Evolutionary conservation across 1,140 invertebrate species (phyloP).

Genomic region (Pseudomyrmex pallidus): DNA sequence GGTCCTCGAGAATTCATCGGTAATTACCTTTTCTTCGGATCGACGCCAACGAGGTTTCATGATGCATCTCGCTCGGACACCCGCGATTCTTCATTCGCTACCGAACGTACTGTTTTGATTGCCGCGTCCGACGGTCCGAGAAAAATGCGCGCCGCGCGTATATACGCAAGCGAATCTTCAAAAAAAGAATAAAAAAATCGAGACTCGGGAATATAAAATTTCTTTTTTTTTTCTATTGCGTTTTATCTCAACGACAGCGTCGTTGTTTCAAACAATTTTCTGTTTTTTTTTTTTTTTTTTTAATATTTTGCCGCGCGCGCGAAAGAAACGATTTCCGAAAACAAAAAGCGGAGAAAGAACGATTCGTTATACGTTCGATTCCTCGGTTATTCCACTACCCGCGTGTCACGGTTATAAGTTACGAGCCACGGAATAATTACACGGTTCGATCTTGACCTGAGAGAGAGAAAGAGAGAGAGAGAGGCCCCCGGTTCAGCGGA

Average conservation of each 20-base stretch:
- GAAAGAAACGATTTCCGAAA: slow-evolving; percentile 67
- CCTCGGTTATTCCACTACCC: slow-evolving; percentile 61
- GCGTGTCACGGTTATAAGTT: slow-evolving; percentile 78
- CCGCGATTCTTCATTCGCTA: slow-evolving; percentile 55
- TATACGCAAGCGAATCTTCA: no score
- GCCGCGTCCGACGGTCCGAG: slow-evolving; percentile 31
- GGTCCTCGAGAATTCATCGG: slow-evolving; percentile 72
- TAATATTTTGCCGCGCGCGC: slow-evolving; percentile 2
- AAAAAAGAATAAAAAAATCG: no score
- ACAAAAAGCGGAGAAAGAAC: slow-evolving; percentile 61
- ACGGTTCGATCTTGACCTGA: slow-evolving; percentile 77
- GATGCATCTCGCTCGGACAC: slow-evolving; percentile 34
- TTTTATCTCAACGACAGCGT: neutral
- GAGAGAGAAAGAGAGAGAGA: slow-evolving; percentile 46
- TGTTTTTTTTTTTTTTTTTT: no score
- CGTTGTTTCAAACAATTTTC: no score
- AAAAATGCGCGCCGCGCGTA: slow-evolving; percentile 37
- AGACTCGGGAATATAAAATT: no score
- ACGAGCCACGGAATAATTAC: slow-evolving; percentile 84
- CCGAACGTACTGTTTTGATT: slow-evolving; percentile 40
- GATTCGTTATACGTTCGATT: slow-evolving; percentile 71
- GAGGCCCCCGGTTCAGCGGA: slow-evolving; percentile 77
- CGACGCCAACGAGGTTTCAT: slow-evolving; percentile 69
- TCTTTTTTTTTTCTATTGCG: slow-evolving; percentile 1
- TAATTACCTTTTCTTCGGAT: slow-evolving; percentile 78